A percentile compares a stretch with the other conserved stretches of the same genome.
phyloP scores from a whole-genome alignment of 1,140 invertebrate species.

The Zaprionus africanus region DNA sequence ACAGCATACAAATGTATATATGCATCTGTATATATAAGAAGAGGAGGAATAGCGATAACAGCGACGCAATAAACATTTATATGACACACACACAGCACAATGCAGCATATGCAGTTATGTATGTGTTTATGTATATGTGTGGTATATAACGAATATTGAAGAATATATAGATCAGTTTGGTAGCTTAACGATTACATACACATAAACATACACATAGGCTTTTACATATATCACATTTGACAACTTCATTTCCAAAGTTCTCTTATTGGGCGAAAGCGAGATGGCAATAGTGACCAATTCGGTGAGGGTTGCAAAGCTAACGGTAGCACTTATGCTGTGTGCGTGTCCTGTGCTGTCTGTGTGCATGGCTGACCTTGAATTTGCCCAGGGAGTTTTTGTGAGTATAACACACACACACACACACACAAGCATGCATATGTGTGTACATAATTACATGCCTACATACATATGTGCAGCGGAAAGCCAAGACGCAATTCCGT shows the following conservation, averaged over 20 bases:
- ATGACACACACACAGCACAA: not conserved
- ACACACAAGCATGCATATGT: not conserved
- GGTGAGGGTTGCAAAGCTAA: slow-evolving; percentile 46
- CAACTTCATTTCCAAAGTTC: slow-evolving; percentile 24
- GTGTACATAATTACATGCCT: slow-evolving; percentile 2
- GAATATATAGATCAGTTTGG: slow-evolving; percentile 1
- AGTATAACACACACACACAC: not conserved
- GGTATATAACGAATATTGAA: not conserved
- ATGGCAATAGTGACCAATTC: slow-evolving; percentile 24
- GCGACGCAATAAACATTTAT: slow-evolving; percentile 25
- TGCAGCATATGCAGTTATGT: slow-evolving; percentile 11
- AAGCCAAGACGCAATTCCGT: slow-evolving; percentile 13
- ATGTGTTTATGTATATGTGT: slow-evolving; percentile 2
- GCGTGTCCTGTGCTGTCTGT: slow-evolving; percentile 1
- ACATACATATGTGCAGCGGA: not conserved
- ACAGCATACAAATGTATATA: slow-evolving; percentile 53
- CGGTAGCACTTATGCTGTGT: slow-evolving; percentile 18
- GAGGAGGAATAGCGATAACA: slow-evolving; percentile 32
- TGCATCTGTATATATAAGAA: slow-evolving; percentile 2
- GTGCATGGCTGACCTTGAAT: slow-evolving; percentile 46
- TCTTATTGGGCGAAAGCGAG: slow-evolving; percentile 17
- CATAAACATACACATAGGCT: not conserved
- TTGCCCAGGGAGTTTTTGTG: slow-evolving; percentile 36
- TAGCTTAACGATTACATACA: not conserved
- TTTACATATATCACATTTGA: slow-evolving; percentile 9